A percentile compares a stretch with the other conserved stretches of the same genome.
phyloP scores from a whole-genome alignment of 2,888 invertebrate species.

The Lepidochrysops patricia region DNA sequence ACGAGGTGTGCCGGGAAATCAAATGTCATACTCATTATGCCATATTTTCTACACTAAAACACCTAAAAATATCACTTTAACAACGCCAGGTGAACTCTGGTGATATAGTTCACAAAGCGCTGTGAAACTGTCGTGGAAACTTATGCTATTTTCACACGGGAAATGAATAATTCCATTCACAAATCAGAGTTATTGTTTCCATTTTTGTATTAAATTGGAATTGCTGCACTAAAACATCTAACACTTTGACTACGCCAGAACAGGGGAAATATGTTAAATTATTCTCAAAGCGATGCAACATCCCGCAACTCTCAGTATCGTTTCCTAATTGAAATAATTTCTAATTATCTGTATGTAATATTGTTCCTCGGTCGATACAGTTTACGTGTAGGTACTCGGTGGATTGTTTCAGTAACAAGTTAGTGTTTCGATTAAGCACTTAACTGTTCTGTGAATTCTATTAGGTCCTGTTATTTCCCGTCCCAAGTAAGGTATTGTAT shows the following conservation, averaged over 20 bases:
- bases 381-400: neutral
- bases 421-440: conserved; percentile 7
- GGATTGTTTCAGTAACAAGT: conserved; percentile 8
- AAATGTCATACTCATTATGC: conserved; percentile 32
- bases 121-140: neutral
- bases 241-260: no score
- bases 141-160: conserved; percentile 6
- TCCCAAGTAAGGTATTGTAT: neutral
- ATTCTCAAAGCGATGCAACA: neutral
- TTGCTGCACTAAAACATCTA: no score
- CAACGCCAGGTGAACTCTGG: neutral
- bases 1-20: conserved; percentile 36
- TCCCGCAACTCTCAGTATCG: neutral
- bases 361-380: neutral
- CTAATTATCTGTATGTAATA: conserved; percentile 2
- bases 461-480: conserved; percentile 2
- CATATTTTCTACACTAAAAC: conserved; percentile 21
- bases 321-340: neutral
- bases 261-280: neutral
- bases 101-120: neutral
- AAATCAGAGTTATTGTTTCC: no score
- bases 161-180: conserved; percentile 1
- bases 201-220: no score
- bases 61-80: conserved; percentile 12
- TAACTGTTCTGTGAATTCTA: conserved; percentile 3